Evolutionary conservation across 2,888 invertebrate species (phyloP), one percentile per base, ranked within the genome.

Genomic region (Spisula solida): DNA sequence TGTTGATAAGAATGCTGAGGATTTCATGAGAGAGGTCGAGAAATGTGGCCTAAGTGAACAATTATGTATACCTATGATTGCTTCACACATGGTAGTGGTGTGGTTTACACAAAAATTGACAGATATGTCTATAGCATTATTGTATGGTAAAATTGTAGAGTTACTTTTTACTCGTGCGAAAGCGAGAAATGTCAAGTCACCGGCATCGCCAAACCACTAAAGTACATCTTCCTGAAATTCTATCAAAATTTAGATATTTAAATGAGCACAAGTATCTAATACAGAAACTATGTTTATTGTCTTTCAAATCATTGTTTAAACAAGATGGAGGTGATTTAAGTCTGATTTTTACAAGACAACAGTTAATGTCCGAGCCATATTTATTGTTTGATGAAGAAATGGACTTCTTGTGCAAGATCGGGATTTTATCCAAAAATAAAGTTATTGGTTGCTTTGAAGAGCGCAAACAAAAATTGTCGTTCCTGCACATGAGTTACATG

Each of bases 341-440:
- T 25, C 25, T 66, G 0, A 25, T 66, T 8, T 66, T 66, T 66
- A 66, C 25, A 6, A 66, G 25, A 25, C 25, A 25, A 1, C 60
- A 66, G 60, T 66, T 66, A 66, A n/a, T 25, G 25, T 66, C 60
- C 5, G 25, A 66, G 5, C 60, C 60, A 6, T 66, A 25, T 66
- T 5, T 10, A 0, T 25, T 66, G 8, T 25, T n/a, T 12, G n/a
- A 1, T 25, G 25, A 66, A 66, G 60, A 66, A 66, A 66, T n/a
- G n/a, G 25, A 66, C 25, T 66, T 66, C 25, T 25, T 66, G 25
- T 66, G 60, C 25, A 10, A 66, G 12, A 66, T 66, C 10, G 60
- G 60, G 25, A 66, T 66, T 66, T 66, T 66, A 25, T 66, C 60
- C 60, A 66, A 66, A 25, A 66, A 66, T 66, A 66, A 66, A 66